Conservation (phyloP, 2,888 invertebrate genomes). For the Priocnemis perturbator region DNA sequence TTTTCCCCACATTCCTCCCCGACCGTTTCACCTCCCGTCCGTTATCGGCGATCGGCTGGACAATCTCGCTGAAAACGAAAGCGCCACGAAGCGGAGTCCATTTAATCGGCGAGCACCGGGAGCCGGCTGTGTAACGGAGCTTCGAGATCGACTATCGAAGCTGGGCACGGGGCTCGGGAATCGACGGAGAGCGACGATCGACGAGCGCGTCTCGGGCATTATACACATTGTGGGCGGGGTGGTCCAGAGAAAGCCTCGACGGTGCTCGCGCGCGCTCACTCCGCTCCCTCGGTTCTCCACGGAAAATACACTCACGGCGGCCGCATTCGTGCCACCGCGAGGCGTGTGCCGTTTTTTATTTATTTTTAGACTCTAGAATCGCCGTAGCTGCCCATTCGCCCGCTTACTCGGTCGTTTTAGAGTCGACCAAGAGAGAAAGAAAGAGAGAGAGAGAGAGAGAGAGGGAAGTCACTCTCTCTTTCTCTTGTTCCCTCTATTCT, state of each 20-base stretch:
- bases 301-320: neutral
- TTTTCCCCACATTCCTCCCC: too few relatives aligned
- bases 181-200: conserved; percentile 38
- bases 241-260: conserved; percentile 72
- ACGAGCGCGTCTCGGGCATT: conserved; percentile 47
- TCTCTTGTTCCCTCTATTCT: conserved; percentile 22
- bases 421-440: conserved; percentile 10
- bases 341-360: conserved; percentile 72
- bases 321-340: conserved; percentile 65
- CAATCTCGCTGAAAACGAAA: too few relatives aligned
- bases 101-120: conserved; percentile 43
- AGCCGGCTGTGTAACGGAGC: conserved; percentile 33
- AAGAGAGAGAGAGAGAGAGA: conserved; percentile 32
- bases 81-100: conserved; percentile 14
- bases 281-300: conserved; percentile 17
- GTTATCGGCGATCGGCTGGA: too few relatives aligned
- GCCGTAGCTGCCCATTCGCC: conserved; percentile 39
- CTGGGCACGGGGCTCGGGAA: conserved; percentile 14
- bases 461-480: conserved; percentile 26
- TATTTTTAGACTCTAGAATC: conserved; percentile 50
- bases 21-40: too few relatives aligned
- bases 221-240: conserved; percentile 71
- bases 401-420: conserved; percentile 43
- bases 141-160: conserved; percentile 43
- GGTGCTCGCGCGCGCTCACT: conserved; percentile 51